Evolutionary conservation across 2,888 invertebrate species (phyloP).

Genomic region (Nemapogon koenigi): DNA sequence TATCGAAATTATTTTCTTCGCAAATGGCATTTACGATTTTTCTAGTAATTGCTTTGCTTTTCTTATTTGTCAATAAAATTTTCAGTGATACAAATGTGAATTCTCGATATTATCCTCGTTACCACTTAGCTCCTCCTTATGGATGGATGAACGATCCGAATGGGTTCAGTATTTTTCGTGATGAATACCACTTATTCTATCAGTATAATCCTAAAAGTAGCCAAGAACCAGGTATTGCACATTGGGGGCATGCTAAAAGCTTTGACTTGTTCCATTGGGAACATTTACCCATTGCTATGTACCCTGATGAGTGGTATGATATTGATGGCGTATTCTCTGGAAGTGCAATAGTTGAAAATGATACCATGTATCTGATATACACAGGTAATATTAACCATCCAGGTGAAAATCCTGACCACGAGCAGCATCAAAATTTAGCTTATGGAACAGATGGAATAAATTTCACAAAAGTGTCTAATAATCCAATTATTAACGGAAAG

Average conservation of each 20-base stretch:
- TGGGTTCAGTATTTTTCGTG: slow-evolving; percentile 42
- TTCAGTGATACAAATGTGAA: slow-evolving; percentile 16
- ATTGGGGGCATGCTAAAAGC: slow-evolving; percentile 60
- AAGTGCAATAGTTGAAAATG: slow-evolving; percentile 41
- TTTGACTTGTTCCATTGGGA: slow-evolving; percentile 51
- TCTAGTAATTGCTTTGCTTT: no score
- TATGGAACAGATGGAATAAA: slow-evolving; percentile 35
- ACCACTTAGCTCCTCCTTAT: slow-evolving; percentile 33
- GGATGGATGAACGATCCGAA: slow-evolving; percentile 67
- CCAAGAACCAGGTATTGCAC: slow-evolving; percentile 33
- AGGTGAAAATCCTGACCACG: slow-evolving; percentile 27
- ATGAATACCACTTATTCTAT: slow-evolving; percentile 54
- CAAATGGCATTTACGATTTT: no score
- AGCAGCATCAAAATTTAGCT: slow-evolving; percentile 38
- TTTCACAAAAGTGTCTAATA: slow-evolving; percentile 31
- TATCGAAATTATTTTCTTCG: no score
- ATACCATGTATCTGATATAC: slow-evolving; percentile 37
- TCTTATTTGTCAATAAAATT: slow-evolving; percentile 1
- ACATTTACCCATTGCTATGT: slow-evolving; percentile 46
- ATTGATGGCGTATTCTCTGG: slow-evolving; percentile 50
- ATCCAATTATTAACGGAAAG: slow-evolving; percentile 35
- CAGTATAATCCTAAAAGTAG: slow-evolving; percentile 50
- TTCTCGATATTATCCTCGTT: slow-evolving; percentile 31
- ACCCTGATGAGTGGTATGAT: slow-evolving; percentile 43
- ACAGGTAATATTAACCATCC: slow-evolving; percentile 40